Conservation (phyloP, 1,140 invertebrate species). For the Formica exsecta region DNA sequence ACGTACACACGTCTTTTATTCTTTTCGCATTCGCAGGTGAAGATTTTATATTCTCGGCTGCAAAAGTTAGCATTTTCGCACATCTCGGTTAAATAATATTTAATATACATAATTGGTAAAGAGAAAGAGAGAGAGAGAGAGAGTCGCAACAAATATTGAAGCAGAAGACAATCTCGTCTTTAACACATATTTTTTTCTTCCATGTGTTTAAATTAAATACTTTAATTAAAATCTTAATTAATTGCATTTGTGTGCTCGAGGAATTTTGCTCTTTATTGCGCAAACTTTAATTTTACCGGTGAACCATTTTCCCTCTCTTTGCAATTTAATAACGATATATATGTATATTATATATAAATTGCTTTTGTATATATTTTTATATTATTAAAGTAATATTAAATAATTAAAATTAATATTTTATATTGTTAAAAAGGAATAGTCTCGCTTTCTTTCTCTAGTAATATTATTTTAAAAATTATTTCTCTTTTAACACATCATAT, state of each 20-base stretch:
- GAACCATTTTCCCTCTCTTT: background rate
- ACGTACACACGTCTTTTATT: background rate
- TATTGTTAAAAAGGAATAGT: too few relatives aligned
- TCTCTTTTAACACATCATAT: background rate
- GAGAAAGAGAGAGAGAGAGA: background rate
- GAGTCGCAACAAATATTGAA: background rate
- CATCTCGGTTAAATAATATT: slow-evolving; percentile 1
- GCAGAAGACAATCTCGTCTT: background rate
- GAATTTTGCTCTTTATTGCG: slow-evolving; percentile 35
- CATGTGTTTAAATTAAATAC: slow-evolving; percentile 1
- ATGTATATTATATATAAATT: too few relatives aligned
- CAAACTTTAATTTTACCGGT: slow-evolving; percentile 18
- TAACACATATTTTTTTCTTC: slow-evolving; percentile 17
- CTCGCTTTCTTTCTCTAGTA: too few relatives aligned
- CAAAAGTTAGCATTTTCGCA: background rate
- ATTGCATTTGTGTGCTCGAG: slow-evolving; percentile 29
- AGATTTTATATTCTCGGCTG: background rate
- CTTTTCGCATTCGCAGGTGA: background rate
- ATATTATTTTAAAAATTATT: background rate
- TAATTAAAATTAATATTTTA: background rate
- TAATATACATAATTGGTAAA: background rate
- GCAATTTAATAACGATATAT: background rate
- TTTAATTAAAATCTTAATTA: slow-evolving; percentile 26
- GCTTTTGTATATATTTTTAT: background rate
- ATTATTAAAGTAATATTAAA: slow-evolving; percentile 7